Evolutionary conservation across 1,140 invertebrate genomes (phyloP).

Genomic region (Lasioglossum albipes): DNA sequence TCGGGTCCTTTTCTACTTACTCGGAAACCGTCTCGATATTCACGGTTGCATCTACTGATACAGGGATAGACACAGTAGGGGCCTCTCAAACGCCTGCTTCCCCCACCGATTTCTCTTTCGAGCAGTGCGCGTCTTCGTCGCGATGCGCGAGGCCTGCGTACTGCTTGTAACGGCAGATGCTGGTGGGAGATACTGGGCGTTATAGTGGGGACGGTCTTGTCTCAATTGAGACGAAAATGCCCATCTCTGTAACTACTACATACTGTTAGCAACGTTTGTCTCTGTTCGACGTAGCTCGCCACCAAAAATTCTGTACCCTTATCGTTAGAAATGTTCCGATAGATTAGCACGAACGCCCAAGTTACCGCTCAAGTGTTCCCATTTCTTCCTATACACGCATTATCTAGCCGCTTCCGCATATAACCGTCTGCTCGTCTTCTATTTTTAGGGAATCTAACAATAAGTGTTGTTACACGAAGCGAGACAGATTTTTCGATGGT

Average conservation of each 20-base stretch:
- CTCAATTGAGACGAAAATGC: too few relatives aligned
- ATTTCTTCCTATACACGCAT: conserved; percentile 6
- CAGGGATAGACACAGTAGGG: too few relatives aligned
- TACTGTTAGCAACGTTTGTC: background rate
- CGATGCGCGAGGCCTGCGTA: too few relatives aligned
- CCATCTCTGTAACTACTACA: background rate
- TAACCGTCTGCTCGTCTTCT: background rate
- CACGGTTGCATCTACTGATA: background rate
- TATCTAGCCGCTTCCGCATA: background rate
- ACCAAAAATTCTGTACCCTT: background rate
- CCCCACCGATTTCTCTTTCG: too few relatives aligned
- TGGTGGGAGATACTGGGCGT: too few relatives aligned
- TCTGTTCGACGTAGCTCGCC: background rate
- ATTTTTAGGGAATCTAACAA: background rate
- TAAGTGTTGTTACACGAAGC: background rate
- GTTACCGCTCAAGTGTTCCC: conserved; percentile 26
- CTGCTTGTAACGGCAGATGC: too few relatives aligned
- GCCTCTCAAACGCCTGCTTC: too few relatives aligned
- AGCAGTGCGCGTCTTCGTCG: too few relatives aligned
- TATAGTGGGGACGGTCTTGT: too few relatives aligned
- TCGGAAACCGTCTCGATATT: background rate
- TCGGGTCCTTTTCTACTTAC: background rate
- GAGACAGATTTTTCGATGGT: background rate
- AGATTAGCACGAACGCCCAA: background rate
- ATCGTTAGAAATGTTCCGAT: background rate